A percentile compares a stretch with the other conserved stretches of the same genome.
Evolutionary conservation across 2,888 invertebrate genomes (phyloP).

Genomic region (Cephus rjabovi): DNA sequence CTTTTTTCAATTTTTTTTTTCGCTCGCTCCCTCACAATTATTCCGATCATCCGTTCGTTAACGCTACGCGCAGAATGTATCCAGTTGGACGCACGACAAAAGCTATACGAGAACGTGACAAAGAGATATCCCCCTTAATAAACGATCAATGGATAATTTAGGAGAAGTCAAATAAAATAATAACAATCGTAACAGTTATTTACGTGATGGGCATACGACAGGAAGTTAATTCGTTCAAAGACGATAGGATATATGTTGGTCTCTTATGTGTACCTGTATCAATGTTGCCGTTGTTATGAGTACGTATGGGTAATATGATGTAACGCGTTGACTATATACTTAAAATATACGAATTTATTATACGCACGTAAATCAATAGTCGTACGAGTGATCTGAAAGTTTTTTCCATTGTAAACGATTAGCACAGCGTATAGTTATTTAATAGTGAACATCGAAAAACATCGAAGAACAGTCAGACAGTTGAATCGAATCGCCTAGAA

Average conservation of each 20-base stretch:
- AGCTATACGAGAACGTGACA: background rate
- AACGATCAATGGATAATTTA: background rate
- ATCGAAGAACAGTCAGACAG: constrained; percentile 54
- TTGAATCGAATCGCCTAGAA: constrained; percentile 20
- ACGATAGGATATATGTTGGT: background rate
- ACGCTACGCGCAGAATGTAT: background rate
- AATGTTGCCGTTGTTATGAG: background rate
- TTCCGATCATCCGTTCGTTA: background rate
- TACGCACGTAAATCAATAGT: background rate
- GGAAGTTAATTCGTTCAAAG: background rate
- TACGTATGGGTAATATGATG: background rate
- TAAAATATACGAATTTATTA: background rate
- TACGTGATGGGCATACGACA: background rate
- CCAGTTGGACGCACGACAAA: background rate
- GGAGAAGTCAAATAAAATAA: background rate
- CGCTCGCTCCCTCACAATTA: background rate
- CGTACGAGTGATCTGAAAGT: background rate
- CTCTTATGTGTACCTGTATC: background rate
- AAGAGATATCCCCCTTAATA: background rate
- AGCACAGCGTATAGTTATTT: constrained; percentile 11
- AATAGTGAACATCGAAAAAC: constrained; percentile 56
- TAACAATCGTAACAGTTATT: background rate
- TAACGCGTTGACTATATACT: background rate
- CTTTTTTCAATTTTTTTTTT: background rate
- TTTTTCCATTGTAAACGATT: background rate